These are phyloP conservation scores for Drosophila leontia DNA, from an alignment of 1,140 invertebrate genomes.

Conservation along the genomic window DNA sequence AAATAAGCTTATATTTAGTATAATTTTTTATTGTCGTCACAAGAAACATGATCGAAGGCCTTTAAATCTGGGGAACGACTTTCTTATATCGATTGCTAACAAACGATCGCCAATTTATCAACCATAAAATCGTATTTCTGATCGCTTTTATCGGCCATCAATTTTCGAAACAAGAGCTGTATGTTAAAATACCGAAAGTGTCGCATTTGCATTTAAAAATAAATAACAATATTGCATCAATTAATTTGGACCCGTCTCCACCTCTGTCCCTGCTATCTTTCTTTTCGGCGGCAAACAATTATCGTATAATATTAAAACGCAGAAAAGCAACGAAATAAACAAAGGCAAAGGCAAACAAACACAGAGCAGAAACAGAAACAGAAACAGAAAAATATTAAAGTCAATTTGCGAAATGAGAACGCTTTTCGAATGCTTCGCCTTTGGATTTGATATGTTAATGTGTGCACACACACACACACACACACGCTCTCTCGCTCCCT, in stretches of 20 bases:
- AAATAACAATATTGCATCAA: constrained; percentile 48
- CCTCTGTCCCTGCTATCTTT: neutral
- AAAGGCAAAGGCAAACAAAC: constrained; percentile 46
- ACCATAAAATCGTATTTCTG: constrained; percentile 40
- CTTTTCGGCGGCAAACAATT: constrained; percentile 50
- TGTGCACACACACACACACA: constrained; percentile 36
- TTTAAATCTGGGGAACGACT: constrained; percentile 6
- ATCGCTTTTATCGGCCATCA: constrained; percentile 49
- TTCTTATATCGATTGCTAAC: constrained; percentile 27
- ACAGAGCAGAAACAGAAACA: constrained; percentile 33
- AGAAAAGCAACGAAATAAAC: constrained; percentile 56
- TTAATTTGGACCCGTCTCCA: constrained; percentile 33
- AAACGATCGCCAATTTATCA: constrained; percentile 36
- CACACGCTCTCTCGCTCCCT: neutral
- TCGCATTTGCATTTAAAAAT: constrained; percentile 46
- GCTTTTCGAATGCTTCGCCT: constrained; percentile 60
- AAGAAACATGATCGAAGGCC: neutral
- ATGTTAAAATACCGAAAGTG: constrained; percentile 41
- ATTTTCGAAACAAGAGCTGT: constrained; percentile 22
- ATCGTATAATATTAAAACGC: constrained; percentile 63
- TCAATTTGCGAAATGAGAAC: constrained; percentile 82
- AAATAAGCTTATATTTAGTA: neutral
- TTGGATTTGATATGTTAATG: constrained; percentile 80
- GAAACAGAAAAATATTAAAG: constrained; percentile 65
- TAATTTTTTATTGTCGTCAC: constrained; percentile 5